phyloP scores from a whole-genome alignment of 2,797 vertebrate species.

The Paramormyrops hopkinsi region DNA sequence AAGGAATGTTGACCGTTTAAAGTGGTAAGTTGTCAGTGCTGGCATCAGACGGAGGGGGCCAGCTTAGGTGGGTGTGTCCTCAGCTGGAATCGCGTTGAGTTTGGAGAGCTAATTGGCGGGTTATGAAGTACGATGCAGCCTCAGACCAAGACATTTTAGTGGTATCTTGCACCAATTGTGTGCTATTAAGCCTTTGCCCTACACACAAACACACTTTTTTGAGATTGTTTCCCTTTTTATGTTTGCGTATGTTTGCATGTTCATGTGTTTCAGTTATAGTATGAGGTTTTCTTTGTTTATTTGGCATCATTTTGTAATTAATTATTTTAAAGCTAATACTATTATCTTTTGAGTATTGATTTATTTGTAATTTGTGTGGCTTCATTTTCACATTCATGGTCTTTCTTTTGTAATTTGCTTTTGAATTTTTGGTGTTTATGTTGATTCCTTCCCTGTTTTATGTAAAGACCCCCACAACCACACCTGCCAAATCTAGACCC shows the following conservation, averaged over 20 bases:
- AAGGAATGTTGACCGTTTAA: not conserved
- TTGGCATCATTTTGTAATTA: not conserved
- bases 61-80: not conserved
- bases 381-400: not conserved
- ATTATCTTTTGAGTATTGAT: not conserved
- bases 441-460: slow-evolving; percentile 12
- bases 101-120: not conserved
- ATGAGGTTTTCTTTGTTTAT: not conserved
- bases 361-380: not conserved
- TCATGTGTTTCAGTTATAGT: not conserved
- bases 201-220: not conserved
- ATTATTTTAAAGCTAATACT: not conserved
- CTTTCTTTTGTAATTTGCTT: slow-evolving; percentile 4
- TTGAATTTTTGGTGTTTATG: slow-evolving; percentile 7
- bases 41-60: not conserved
- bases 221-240: not conserved
- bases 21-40: not conserved
- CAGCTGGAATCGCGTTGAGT: not conserved
- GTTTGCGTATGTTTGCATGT: not conserved
- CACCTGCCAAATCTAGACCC: slow-evolving; percentile 56
- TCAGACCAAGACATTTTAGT: not conserved
- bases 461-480: slow-evolving; percentile 24
- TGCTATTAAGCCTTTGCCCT: not conserved
- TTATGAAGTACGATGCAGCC: not conserved
- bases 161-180: not conserved